Evolutionary conservation across 30 jellyfish, hydroid and myxozoan genomes (phyloP).

Genomic region (Phacellophora camtschatica): DNA sequence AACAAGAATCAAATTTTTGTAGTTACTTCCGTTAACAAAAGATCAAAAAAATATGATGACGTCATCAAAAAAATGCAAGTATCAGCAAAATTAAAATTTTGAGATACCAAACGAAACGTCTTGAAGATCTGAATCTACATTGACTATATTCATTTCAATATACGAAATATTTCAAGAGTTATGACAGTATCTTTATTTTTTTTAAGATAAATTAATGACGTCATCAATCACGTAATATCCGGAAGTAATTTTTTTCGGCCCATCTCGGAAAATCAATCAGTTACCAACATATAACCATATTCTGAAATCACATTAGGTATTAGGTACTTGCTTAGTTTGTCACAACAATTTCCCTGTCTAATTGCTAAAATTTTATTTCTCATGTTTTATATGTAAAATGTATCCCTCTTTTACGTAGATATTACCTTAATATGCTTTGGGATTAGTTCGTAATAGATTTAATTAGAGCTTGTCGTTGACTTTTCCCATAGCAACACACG

Average conservation of each 20-base stretch:
- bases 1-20: background rate
- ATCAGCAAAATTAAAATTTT: background rate
- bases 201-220: background rate
- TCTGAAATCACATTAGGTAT: background rate
- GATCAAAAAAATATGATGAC: background rate
- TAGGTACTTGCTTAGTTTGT: constrained; percentile 7
- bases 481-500: background rate
- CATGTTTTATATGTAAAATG: too few species aligned
- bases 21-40: background rate
- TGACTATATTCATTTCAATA: background rate
- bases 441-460: too few species aligned
- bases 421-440: too few species aligned
- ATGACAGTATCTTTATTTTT: too few species aligned
- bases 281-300: too few species aligned
- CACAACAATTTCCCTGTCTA: too few species aligned
- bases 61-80: background rate
- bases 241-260: background rate
- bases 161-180: too few species aligned
- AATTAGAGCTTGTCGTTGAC: background rate
- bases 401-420: too few species aligned
- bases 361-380: too few species aligned
- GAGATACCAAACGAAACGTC: background rate
- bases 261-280: background rate
- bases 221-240: background rate
- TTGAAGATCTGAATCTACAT: background rate